Conservation (phyloP, 1,140 invertebrate genomes). For the Procambarus clarkii region DNA sequence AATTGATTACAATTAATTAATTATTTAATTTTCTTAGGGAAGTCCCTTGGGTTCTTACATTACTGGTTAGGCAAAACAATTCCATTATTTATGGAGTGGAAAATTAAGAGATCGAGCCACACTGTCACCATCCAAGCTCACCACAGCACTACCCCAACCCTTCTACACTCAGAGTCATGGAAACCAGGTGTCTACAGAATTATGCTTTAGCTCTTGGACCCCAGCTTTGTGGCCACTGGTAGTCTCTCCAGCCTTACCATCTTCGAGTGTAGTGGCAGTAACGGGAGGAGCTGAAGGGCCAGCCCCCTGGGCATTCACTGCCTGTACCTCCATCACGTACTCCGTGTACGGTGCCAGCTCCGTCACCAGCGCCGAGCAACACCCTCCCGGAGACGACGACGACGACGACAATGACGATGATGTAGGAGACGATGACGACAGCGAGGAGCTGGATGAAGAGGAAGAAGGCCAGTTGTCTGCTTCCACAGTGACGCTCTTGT, state of each 20-base stretch:
- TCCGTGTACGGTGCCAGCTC: conserved; percentile 56
- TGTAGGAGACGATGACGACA: neutral
- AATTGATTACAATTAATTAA: too few relatives aligned
- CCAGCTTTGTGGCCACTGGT: too few relatives aligned
- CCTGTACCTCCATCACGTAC: conserved; percentile 78
- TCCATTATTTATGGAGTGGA: too few relatives aligned
- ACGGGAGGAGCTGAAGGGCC: conserved; percentile 76
- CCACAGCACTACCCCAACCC: too few relatives aligned
- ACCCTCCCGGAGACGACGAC: conserved; percentile 11
- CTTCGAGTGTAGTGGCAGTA: conserved; percentile 76
- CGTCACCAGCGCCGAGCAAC: conserved; percentile 49
- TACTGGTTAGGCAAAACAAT: too few relatives aligned
- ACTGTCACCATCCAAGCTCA: too few relatives aligned
- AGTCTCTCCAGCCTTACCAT: conserved; percentile 74
- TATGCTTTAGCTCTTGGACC: too few relatives aligned
- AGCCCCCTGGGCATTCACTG: conserved; percentile 77
- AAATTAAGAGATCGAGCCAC: too few relatives aligned
- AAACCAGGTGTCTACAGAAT: too few relatives aligned
- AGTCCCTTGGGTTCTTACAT: too few relatives aligned
- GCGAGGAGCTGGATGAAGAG: conserved; percentile 4
- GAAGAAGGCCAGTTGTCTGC: conserved; percentile 41
- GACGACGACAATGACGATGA: conserved; percentile 19
- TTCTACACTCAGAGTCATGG: too few relatives aligned
- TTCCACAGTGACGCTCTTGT: conserved; percentile 57
- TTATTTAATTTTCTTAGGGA: too few relatives aligned